A percentile compares a stretch with the other conserved stretches of the same genome.
These are phyloP conservation scores for Perccottus glenii DNA, from an alignment of 2,113 vertebrate genomes.

Conservation along the genomic window DNA sequence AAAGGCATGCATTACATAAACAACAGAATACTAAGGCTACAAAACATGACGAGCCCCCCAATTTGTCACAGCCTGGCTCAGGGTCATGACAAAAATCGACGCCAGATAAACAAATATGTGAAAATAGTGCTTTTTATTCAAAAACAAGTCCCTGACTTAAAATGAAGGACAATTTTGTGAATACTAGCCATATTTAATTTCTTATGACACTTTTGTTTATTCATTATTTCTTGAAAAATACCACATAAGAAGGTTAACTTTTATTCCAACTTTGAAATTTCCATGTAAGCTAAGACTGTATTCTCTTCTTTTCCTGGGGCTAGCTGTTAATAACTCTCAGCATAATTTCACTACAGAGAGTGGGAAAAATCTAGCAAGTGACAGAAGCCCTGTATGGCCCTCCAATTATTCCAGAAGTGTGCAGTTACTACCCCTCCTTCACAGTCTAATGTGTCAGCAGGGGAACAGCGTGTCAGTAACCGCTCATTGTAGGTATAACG, in stretches of 20 bases:
- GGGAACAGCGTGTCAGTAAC: too few relatives aligned
- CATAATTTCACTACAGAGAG: neutral
- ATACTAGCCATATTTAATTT: too few relatives aligned
- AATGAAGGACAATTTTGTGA: too few relatives aligned
- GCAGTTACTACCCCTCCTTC: neutral
- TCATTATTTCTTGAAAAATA: neutral
- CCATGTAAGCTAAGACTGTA: slow-evolving; percentile 31
- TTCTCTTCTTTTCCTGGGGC: slow-evolving; percentile 4
- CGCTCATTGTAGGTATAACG: neutral
- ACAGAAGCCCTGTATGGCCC: neutral
- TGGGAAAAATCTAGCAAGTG: neutral
- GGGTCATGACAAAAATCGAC: too few relatives aligned
- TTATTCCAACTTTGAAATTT: slow-evolving; percentile 46
- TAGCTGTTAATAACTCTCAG: slow-evolving; percentile 7
- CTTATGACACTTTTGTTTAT: too few relatives aligned
- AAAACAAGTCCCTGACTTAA: too few relatives aligned
- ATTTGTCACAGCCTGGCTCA: too few relatives aligned
- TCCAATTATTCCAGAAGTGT: slow-evolving; percentile 11
- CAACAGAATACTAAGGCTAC: too few relatives aligned
- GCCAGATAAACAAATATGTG: too few relatives aligned
- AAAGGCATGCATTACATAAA: too few relatives aligned
- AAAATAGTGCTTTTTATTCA: too few relatives aligned
- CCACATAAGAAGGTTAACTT: neutral
- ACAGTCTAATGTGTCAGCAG: slow-evolving; percentile 3
- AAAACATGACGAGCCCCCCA: too few relatives aligned